A percentile compares a stretch with the other conserved stretches of the same genome.
These are phyloP conservation scores for Dasyprocta punctata DNA, from an alignment of 2,113 vertebrate genomes.

Conservation along the genomic window DNA sequence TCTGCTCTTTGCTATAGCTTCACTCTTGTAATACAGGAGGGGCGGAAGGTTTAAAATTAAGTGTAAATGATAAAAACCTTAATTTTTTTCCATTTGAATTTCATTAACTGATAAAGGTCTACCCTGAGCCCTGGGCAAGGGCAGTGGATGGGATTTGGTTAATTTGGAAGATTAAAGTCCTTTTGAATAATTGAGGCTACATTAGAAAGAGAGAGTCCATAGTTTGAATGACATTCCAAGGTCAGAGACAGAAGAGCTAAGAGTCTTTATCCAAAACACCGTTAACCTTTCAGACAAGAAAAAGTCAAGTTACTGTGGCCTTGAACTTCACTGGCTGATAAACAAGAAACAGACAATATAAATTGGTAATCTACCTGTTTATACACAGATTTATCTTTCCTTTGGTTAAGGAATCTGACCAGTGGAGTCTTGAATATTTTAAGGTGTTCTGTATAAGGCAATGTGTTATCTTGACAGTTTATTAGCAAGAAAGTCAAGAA, in stretches of 20 bases:
- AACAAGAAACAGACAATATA: constrained; percentile 74
- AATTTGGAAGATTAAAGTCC: constrained; percentile 85
- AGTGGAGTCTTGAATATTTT: constrained; percentile 82
- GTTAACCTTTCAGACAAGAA: constrained; percentile 70
- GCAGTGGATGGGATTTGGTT: constrained; percentile 85
- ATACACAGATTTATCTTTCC: constrained; percentile 81
- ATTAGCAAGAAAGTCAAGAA: constrained; percentile 83
- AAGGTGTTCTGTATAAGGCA: constrained; percentile 79
- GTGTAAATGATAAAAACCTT: constrained; percentile 83
- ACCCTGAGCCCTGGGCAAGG: constrained; percentile 85
- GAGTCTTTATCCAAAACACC: constrained; percentile 71
- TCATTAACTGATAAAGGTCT: constrained; percentile 91
- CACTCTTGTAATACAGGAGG: constrained; percentile 68
- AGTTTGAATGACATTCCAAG: constrained; percentile 82
- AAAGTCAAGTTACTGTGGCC: constrained; percentile 72
- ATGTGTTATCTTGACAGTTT: constrained; percentile 84
- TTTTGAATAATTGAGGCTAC: constrained; percentile 85
- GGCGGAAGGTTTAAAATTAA: constrained; percentile 80
- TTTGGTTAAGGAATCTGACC: constrained; percentile 80
- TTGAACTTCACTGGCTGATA: constrained; percentile 76
- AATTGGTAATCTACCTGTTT: constrained; percentile 82
- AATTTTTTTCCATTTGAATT: constrained; percentile 79
- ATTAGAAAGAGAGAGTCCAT: constrained; percentile 70
- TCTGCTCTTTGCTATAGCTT: constrained; percentile 67
- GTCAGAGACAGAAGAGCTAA: constrained; percentile 76